Conservation (phyloP, 2,113 vertebrate genomes). For the Uria lomvia region DNA sequence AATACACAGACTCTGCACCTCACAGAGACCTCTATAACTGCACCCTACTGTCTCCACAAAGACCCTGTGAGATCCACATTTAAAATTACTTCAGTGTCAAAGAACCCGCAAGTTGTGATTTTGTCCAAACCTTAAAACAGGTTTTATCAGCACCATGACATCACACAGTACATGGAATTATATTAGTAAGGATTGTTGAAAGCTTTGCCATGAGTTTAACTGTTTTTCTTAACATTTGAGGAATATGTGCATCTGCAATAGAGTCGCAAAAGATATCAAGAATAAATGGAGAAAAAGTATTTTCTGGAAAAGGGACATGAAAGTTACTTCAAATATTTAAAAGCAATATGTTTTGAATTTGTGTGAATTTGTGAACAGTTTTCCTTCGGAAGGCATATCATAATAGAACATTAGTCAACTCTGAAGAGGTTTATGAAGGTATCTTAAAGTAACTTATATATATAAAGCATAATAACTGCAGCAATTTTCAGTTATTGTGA, state of each 20-base stretch:
- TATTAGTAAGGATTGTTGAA: background rate
- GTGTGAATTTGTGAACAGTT: background rate
- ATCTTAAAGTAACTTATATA: background rate
- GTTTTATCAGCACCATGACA: background rate
- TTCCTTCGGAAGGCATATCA: background rate
- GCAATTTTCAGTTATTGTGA: background rate
- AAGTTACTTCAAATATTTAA: background rate
- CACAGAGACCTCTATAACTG: background rate
- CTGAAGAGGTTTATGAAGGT: background rate
- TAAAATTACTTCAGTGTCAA: background rate
- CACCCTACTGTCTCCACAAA: background rate
- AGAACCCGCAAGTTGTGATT: background rate
- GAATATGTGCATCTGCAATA: background rate
- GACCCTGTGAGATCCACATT: background rate
- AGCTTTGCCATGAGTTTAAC: background rate
- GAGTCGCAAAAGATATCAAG: background rate
- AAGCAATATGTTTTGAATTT: background rate
- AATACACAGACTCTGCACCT: background rate
- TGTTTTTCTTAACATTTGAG: background rate
- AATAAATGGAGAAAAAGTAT: background rate
- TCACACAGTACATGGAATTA: background rate
- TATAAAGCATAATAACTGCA: background rate
- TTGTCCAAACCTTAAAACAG: background rate
- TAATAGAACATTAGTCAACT: background rate
- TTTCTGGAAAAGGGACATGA: background rate